Base-by-base conservation (phyloP, 2,888 invertebrate genomes). In the Lathronympha strigana region DNA sequence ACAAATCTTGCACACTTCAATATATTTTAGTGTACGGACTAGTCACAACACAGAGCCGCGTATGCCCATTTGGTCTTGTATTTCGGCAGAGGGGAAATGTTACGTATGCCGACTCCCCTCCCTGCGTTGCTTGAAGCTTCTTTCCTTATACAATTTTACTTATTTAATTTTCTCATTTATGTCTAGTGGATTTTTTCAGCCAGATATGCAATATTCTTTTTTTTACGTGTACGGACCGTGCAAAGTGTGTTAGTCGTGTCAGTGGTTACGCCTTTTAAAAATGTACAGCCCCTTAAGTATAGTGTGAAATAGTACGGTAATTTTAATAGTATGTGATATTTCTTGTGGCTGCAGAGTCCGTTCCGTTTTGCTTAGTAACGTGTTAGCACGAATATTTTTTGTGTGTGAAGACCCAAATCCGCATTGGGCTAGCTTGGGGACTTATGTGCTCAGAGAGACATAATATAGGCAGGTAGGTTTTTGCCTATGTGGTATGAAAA, bases 281-380 rank as follows among this genome's bases (percentile, higher is more conserved):
- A 49, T 60, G 58, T 60, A 60, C 58, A 60, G 58, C 36, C 19
- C 19, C 9, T 28, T 49, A 36, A 47, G 15, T 47, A 36, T 58
- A 60, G 58, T 60, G 57, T 45, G 58, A 23, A n/a, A 21, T 36
- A 36, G 19, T 36, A 33, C 15, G 43, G 31, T 57, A 57, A 60
- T 49, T 25, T 33, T 60, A 57, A 49, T 60, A 60, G 58, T 60
- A 21, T 60, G 58, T 60, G 58, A 60, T 60, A 60, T 60, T 60
- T 60, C 47, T 47, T 36, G 15, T 17, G 23, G 4, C 36, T 8
- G 4, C n/a, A 43, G 57, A 43, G 55, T 45, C 31, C 13, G 57
- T 45, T 43, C 43, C 5, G 55, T 13, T 25, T 55, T 43, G 19
- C 19, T 25, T 23, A 9, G 23, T 21, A 9, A 21, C n/a, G 19